A percentile compares a stretch with the other conserved stretches of the same genome.
Evolutionary conservation across 2,113 vertebrate genomes (phyloP).

Genomic region (Pseudorectes ferrugineus): DNA sequence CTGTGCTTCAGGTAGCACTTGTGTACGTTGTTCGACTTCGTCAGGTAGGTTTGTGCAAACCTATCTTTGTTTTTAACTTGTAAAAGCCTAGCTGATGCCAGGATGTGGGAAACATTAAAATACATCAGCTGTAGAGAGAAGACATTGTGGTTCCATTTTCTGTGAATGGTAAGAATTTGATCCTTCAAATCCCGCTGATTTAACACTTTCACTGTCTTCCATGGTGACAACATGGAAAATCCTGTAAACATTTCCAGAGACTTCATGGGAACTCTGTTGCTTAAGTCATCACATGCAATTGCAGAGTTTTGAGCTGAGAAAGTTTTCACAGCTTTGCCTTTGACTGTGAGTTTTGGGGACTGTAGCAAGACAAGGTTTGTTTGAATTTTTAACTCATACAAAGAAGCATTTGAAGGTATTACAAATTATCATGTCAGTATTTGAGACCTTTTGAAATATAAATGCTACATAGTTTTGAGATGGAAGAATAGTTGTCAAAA

Average conservation of each 20-base stretch:
- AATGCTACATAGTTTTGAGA: not conserved
- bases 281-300: not conserved
- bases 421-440: not conserved
- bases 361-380: not conserved
- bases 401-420: not conserved
- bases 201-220: not conserved
- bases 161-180: not conserved
- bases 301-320: not conserved
- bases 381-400: not conserved
- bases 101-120: not conserved
- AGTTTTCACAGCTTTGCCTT: slow-evolving; percentile 1
- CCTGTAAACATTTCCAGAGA: not conserved
- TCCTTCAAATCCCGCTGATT: not conserved
- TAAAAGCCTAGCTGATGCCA: not conserved
- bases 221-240: not conserved
- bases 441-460: not conserved
- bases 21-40: rapidly evolving
- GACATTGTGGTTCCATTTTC: not conserved
- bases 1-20: not conserved
- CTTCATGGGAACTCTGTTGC: not conserved
- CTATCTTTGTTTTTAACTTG: not conserved
- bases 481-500: not conserved
- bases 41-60: not conserved
- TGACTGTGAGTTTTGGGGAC: not conserved
- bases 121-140: not conserved